These are phyloP conservation scores for Clepsis dumicolana DNA, from an alignment of 2,888 invertebrate genomes.

Conservation along the genomic window DNA sequence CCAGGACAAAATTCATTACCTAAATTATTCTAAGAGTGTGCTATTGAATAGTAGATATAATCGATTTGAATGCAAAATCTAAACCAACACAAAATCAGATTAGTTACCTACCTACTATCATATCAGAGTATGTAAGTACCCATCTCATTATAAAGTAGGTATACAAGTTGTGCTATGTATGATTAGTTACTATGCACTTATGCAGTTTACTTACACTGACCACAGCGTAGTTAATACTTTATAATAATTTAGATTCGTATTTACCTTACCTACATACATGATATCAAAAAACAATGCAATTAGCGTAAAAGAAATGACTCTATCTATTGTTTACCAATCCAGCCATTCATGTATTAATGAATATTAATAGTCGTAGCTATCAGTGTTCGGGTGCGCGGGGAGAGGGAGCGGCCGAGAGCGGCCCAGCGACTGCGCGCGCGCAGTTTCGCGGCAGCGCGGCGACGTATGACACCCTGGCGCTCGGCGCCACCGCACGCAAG, in stretches of 20 bases:
- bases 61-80: no score
- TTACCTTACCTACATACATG: conserved; percentile 24
- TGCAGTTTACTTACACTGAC: neutral
- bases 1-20: no score
- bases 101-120: no score
- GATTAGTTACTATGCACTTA: neutral
- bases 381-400: conserved; percentile 18
- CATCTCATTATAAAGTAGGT: no score
- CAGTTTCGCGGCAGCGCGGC: conserved; percentile 19
- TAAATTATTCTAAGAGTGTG: no score
- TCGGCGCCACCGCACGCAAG: conserved; percentile 6
- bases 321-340: conserved; percentile 37
- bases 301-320: conserved; percentile 5
- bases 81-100: no score
- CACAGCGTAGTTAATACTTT: neutral
- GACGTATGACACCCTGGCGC: neutral
- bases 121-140: no score
- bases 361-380: conserved; percentile 36
- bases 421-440: conserved; percentile 39
- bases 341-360: conserved; percentile 26
- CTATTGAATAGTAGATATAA: no score
- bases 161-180: no score
- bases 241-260: neutral
- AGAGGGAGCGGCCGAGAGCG: conserved; percentile 41
- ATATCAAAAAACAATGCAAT: conserved; percentile 30